Base-by-base conservation (phyloP, 2,113 vertebrate genomes). In the Xiphophorus hellerii region DNA sequence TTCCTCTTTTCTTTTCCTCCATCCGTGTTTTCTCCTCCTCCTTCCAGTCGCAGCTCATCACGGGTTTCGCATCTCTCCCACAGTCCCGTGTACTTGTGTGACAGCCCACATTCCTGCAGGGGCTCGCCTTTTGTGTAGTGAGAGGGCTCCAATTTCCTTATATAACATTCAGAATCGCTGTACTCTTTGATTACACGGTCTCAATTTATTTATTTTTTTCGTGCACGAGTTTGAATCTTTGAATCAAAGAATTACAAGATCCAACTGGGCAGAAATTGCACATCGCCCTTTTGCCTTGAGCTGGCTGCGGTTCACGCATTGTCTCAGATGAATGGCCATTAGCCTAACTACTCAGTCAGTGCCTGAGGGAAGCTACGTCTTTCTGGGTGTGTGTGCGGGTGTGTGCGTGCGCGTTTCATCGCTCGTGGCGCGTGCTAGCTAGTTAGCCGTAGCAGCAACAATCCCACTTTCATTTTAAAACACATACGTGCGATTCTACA, bases 71-170 rank as follows among this genome's bases (percentile, higher is more conserved):
- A 82, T 89, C 83, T 83, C 82, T 66, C 71, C 80, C 33, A 33
- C 86, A 73, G 65, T 83, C 35, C 51, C 70, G 69, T 83, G 79
- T 85, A 79, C 77, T 87, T 88, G 84, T 76, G 77, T 88, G 85
- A 89, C 85, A 88, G 25, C 81, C 84, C 81, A 83, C 81, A 83
- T 86, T 83, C 80, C 87, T 87, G 85, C 72, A 78, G 89, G 86
- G 83, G 66, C 74, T 86, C 63, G 78, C 82, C 77, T 88, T 88
- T 90, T 90, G 90, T 89, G 31, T 88, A 76, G 74, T n/a, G 71
- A 86, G 81, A 87, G 64, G 81, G 80, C 77, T 89, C 69, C 76
- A 85, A 64, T 88, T 84, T 82, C 86, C 84, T 87, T 91, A 90
- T 87, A 86, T 89, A 93, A 91, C 84, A 48, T 71, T 73, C 79